Evolutionary conservation across 2,888 invertebrate genomes (phyloP).

Genomic region (Dorcus hopei): DNA sequence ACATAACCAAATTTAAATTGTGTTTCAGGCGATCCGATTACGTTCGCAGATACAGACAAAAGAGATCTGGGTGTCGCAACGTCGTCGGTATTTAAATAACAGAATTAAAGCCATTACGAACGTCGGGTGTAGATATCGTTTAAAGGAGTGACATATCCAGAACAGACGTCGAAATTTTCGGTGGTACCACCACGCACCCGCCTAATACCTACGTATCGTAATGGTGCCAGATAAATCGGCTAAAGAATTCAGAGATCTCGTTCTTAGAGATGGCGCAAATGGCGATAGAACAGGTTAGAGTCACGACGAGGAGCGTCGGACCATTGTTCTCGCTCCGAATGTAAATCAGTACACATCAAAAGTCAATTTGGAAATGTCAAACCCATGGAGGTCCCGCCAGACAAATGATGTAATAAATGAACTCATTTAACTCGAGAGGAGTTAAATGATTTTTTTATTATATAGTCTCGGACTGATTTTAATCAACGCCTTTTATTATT

Average conservation of each 20-base stretch:
- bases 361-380: slow-evolving; percentile 35
- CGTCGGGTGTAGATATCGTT: too few species aligned
- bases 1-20: too few species aligned
- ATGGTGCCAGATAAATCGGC: slow-evolving; percentile 14
- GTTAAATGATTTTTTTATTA: too few species aligned
- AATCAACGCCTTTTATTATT: too few species aligned
- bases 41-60: too few species aligned
- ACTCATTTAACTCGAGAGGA: slow-evolving; percentile 13
- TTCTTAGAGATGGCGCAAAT: slow-evolving; percentile 18
- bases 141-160: not conserved
- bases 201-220: slow-evolving; percentile 7
- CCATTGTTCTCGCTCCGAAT: slow-evolving; percentile 30
- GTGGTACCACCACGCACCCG: not conserved
- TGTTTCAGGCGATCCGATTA: too few species aligned
- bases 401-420: slow-evolving; percentile 28
- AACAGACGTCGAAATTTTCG: not conserved
- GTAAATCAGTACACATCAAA: slow-evolving; percentile 34
- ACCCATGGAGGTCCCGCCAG: slow-evolving; percentile 25
- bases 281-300: slow-evolving; percentile 16
- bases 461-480: too few species aligned
- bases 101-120: too few species aligned
- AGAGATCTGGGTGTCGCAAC: too few species aligned
- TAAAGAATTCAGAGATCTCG: slow-evolving; percentile 12
- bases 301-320: slow-evolving; percentile 16
- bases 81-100: too few species aligned